Base-by-base conservation (phyloP, 1,140 invertebrate genomes). In the Camponotus pennsylvanicus region DNA sequence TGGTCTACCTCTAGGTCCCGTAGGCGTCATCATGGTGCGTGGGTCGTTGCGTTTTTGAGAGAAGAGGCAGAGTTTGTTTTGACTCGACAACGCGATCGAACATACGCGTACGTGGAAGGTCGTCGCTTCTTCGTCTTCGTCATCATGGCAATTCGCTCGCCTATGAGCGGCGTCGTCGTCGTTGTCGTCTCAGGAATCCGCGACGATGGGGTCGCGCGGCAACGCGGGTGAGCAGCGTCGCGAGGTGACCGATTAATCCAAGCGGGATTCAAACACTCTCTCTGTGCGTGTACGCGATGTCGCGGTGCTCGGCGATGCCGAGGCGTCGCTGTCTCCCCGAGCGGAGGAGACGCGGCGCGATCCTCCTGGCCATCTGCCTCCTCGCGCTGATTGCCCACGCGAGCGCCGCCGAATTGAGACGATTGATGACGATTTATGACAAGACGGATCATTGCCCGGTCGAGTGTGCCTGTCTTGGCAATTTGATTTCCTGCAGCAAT, bases 401-500 rank as follows among this genome's bases (percentile, higher is more conserved):
- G 76, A 52, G 27, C 32, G 27, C 61, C 59, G 61, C 8, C 64
- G 55, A 77, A 9, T 69, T 40, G 66, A 87, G 15, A 15, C 15
- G 49, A 18, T 52, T 52, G 52, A 18, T 15, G 15, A 27, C 27
- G 27, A 27, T 27, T 27, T 49, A 34, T 21, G 45, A 34, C 1
- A 52, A 89, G 27, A 59, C 86, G 73, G 87, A 92, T 69, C 89
- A 92, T 71, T 95, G 95, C 85, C 95, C 95, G 40, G 92, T 94
- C 8, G 93, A 95, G 86, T 95, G 94, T 86, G 88, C 88, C 6
- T 95, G 94, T 42, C 88, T 95, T 7, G 95, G 94, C 32, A 95
- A 95, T 85, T 79, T 87, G 55, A 93, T 95, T 45, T 90, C 91
- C 67, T 95, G 95, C 77, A 93, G 86, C 78, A 89, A 89, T 13